Evolutionary conservation across 2,888 invertebrate species (phyloP), one percentile per base, ranked within the genome.

Genomic region (Oligia fasciuncula): DNA sequence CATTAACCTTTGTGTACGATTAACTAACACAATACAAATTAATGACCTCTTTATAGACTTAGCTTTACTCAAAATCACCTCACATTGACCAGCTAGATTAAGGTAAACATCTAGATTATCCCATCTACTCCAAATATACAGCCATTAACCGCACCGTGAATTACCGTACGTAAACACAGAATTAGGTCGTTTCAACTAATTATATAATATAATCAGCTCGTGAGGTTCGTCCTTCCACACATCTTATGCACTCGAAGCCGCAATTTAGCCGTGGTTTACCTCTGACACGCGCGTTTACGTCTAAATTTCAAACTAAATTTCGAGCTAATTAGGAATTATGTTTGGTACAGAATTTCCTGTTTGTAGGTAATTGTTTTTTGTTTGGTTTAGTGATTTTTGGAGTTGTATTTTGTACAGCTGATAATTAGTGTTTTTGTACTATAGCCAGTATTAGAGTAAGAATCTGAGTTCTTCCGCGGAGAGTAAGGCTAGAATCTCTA

Each of bases 191-290:
- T 72, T 68, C 51, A 60, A 77, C 79, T 88, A 84, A 88, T 87
- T 84, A 79, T 63, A 77, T 68, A 49, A 83, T 80, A 49, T 83
- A 88, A 83, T 81, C 73, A 86, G 73, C 62, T 51, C 62, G 29
- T 66, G 62, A 67, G 71, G 69, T 73, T 65, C 70, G 46, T 46
- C 83, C 66, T 80, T 85, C 91, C 92, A 89, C 93, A 91, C 92
- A 93, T 95, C 95, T 91, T 91, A 92, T 90, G 91, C 95, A 94
- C 90, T 91, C 92, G 86, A 93, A 93, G 90, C 94, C 95, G 87
- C 94, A 95, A 93, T 94, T 93, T 93, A 94, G 93, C 91, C 93
- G 94, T 86, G 95, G 95, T 89, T 90, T 77, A 89, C 93, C 93
- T 90, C 92, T 91, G 92, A 91, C 94, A 91, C 89, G 87, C 84